Evolutionary conservation across 2,888 invertebrate genomes (phyloP), one percentile per base, ranked within the genome.

Genomic region (Chrysomela aeneicollis): DNA sequence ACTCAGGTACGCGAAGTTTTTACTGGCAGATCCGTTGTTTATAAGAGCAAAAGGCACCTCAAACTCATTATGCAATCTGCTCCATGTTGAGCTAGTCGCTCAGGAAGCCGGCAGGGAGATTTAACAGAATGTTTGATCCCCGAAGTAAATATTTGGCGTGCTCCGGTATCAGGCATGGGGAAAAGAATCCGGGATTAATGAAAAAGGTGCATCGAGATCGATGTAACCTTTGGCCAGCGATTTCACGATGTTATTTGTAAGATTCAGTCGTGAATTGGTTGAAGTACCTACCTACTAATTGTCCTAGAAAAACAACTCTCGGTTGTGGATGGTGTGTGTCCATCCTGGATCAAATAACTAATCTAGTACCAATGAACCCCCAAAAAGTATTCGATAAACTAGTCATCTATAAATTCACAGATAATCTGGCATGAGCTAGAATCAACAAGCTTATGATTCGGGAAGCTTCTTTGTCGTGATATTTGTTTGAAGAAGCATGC

Each of bases 111-210:
- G 54, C 53, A 62, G 73, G 74, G 72, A 73, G 72, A 52, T 50
- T 73, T 71, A 77, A 74, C 77, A 77, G 78, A 79, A 80, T 79
- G 78, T 78, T 78, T 80, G 79, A 81, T 81, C 79, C 75, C 73
- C 72, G 68, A 66, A 71, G 78, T 71, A 67, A 71, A 71, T 71
- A 71, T 71, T 71, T 71, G 71, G 64, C 55, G 51, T 67, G 64
- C 77, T 76, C 35, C 35, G 77, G 76, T 76, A 76, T 76, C 76
- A 77, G 67, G 68, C 66, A 64, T 67, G 67, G 64, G 63, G 69
- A 60, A 69, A 66, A 64, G 66, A 70, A 64, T 54, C 58, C 51
- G 66, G 67, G 70, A 66, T 65, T 68, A 73, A 69, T 68, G 69
- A 68, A 73, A 71, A 69, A 67, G 60, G 71, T 67, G 58, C 57